phyloP scores from a whole-genome alignment of 1,140 invertebrate genomes.

The Subanguina moxae region DNA sequence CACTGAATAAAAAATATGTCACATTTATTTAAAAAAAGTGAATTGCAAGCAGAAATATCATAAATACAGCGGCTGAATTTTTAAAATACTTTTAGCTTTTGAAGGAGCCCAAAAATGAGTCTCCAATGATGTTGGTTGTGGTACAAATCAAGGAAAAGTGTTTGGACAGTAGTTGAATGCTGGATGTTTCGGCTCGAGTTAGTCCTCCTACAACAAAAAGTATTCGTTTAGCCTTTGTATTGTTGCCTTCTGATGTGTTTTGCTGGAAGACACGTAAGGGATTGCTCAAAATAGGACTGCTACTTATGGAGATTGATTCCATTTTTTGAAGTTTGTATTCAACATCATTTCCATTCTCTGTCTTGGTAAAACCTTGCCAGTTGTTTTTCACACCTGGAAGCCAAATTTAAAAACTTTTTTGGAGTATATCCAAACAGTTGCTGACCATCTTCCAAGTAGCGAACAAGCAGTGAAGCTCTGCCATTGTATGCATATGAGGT shows the following conservation, averaged over 20 bases:
- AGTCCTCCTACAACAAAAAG: conserved; percentile 45
- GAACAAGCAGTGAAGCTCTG: conserved; percentile 34
- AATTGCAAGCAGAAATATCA: no score
- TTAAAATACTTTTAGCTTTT: not conserved
- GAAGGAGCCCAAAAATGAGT: conserved; percentile 23
- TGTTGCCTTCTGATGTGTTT: conserved; percentile 14
- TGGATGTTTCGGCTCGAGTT: conserved; percentile 42
- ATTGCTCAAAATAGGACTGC: conserved; percentile 1
- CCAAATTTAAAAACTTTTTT: no score
- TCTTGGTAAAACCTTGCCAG: conserved; percentile 39
- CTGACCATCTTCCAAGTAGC: conserved; percentile 33
- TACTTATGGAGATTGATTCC: not conserved
- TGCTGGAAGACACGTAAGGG: not conserved
- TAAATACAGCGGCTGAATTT: not conserved
- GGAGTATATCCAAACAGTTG: no score
- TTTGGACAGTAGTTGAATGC: conserved; percentile 19
- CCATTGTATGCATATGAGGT: conserved; percentile 37
- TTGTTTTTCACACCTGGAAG: conserved; percentile 26
- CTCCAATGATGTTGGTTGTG: conserved; percentile 28
- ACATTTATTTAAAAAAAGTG: no score
- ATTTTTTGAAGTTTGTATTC: not conserved
- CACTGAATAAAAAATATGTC: no score
- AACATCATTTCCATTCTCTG: conserved; percentile 2
- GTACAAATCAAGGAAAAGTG: conserved; percentile 15
- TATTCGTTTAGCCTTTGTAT: conserved; percentile 6